These are phyloP conservation scores for Heliothis virescens DNA, from an alignment of 1,140 invertebrate genomes.

Conservation along the genomic window DNA sequence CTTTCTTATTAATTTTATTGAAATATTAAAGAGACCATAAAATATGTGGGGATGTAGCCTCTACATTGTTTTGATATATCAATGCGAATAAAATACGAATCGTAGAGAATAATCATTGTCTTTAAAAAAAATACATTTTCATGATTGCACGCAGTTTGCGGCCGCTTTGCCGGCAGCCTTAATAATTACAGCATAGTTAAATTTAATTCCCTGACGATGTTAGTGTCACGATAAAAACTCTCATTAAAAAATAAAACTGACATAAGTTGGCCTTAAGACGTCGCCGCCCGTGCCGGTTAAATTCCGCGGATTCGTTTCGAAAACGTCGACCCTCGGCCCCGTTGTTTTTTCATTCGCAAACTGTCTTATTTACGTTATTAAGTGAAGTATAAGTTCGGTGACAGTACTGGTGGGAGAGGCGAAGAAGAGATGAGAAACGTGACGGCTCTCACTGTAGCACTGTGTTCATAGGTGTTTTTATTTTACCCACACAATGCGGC, in stretches of 20 bases:
- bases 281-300: slow-evolving; percentile 54
- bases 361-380: slow-evolving; percentile 85
- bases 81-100: no score
- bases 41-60: no score
- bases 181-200: slow-evolving; percentile 50
- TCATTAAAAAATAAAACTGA: slow-evolving; percentile 81
- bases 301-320: slow-evolving; percentile 73
- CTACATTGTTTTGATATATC: no score
- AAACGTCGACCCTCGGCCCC: slow-evolving; percentile 69
- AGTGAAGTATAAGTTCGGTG: slow-evolving; percentile 85
- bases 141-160: not conserved
- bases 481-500: slow-evolving; percentile 37
- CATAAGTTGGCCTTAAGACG: slow-evolving; percentile 75
- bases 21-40: no score
- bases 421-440: no score
- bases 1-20: no score
- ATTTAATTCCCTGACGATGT: slow-evolving; percentile 60
- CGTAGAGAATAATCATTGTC: not conserved
- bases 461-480: slow-evolving; percentile 45
- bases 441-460: slow-evolving; percentile 24
- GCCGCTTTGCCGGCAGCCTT: slow-evolving; percentile 31
- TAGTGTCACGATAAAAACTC: slow-evolving; percentile 70
- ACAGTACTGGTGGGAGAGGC: no score
- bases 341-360: slow-evolving; percentile 80
- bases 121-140: not conserved